These are phyloP conservation scores for Malthinus seriepunctatus DNA, from an alignment of 2,888 invertebrate species.

Conservation along the genomic window DNA sequence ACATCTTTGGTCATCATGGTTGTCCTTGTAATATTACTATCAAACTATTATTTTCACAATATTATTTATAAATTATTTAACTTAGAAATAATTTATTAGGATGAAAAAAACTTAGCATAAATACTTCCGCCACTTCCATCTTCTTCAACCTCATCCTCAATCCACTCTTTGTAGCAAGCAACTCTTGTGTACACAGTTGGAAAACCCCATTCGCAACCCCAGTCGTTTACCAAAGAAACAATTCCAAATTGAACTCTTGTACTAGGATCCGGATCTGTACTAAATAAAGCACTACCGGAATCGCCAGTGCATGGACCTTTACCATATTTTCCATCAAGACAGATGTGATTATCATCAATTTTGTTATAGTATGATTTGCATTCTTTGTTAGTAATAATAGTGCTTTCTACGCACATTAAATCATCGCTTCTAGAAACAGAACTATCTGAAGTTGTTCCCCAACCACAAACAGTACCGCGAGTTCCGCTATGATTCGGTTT, in stretches of 20 bases:
- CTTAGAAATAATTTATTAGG: too few species aligned
- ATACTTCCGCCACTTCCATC: too few species aligned
- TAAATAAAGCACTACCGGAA: constrained; percentile 47
- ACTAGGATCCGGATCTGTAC: too few species aligned
- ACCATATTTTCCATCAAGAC: constrained; percentile 52
- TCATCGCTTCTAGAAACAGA: constrained; percentile 51
- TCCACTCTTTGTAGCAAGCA: constrained; percentile 47
- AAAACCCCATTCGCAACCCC: constrained; percentile 51
- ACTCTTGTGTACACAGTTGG: constrained; percentile 53
- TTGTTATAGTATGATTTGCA: constrained; percentile 56
- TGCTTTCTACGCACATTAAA: constrained; percentile 51
- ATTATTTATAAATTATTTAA: too few species aligned
- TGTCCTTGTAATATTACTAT: too few species aligned
- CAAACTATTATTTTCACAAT: too few species aligned
- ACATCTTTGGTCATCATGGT: too few species aligned
- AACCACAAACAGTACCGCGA: constrained; percentile 54
- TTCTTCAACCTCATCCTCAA: too few species aligned
- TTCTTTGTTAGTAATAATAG: constrained; percentile 52
- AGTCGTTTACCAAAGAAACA: constrained; percentile 44
- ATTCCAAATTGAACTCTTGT: constrained; percentile 42
- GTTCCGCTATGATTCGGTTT: constrained; percentile 47
- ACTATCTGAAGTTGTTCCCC: constrained; percentile 53
- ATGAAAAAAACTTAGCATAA: too few species aligned
- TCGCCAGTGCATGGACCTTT: constrained; percentile 59
- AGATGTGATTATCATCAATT: constrained; percentile 54